A percentile compares a stretch with the other conserved stretches of the same genome.
phyloP scores from a whole-genome alignment of 2,888 invertebrate genomes.

The Hartigia nigra region DNA sequence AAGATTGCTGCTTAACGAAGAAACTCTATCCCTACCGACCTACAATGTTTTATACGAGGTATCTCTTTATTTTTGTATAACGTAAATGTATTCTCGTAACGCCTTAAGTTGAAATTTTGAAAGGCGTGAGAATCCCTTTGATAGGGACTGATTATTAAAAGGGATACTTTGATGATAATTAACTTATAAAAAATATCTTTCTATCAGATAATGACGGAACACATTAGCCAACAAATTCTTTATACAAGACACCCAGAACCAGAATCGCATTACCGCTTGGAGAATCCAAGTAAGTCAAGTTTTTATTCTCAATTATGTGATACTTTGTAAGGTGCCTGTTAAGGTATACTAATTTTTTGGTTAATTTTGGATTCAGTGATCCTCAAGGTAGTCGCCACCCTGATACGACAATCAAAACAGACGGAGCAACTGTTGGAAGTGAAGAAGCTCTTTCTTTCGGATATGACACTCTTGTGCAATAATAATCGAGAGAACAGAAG shows the following conservation, averaged over 20 bases:
- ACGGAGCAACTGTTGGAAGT: slow-evolving; percentile 91
- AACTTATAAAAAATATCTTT: slow-evolving; percentile 14
- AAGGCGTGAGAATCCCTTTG: background rate
- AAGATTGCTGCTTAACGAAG: slow-evolving; percentile 88
- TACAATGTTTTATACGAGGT: slow-evolving; percentile 98
- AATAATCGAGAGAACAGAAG: slow-evolving; percentile 97
- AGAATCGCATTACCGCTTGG: slow-evolving; percentile 92
- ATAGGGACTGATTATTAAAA: background rate
- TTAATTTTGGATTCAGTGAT: slow-evolving; percentile 79
- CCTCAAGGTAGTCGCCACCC: slow-evolving; percentile 96
- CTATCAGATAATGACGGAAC: slow-evolving; percentile 89
- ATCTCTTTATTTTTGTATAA: slow-evolving; percentile 20
- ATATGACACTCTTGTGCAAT: slow-evolving; percentile 97
- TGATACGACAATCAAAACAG: slow-evolving; percentile 96
- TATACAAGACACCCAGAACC: slow-evolving; percentile 96
- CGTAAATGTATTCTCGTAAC: slow-evolving; percentile 12
- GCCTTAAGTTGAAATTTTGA: background rate
- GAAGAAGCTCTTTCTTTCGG: slow-evolving; percentile 95
- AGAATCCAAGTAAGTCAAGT: slow-evolving; percentile 89
- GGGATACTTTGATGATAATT: background rate
- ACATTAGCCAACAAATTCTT: slow-evolving; percentile 93
- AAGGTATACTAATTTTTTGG: background rate
- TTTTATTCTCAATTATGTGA: slow-evolving; percentile 5
- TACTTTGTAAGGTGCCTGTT: background rate
- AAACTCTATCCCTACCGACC: slow-evolving; percentile 90